Evolutionary conservation across 2,888 invertebrate species (phyloP).

Genomic region (Pilophorus perplexus): DNA sequence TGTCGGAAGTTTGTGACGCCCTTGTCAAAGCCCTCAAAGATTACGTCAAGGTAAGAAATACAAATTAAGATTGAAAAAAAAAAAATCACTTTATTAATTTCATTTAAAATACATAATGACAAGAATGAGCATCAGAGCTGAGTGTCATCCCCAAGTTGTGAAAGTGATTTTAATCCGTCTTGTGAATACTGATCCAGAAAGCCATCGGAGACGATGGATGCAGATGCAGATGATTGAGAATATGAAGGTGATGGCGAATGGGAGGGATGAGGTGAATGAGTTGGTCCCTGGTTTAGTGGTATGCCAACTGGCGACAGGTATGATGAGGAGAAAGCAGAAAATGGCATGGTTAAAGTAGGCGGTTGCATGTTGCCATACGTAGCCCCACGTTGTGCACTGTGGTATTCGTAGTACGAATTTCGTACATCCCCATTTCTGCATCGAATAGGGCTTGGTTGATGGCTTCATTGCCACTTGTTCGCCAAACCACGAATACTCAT

Average conservation of each 20-base stretch:
- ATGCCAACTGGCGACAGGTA: constrained; percentile 4
- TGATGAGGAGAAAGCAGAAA: not conserved
- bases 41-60: too few species aligned
- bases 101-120: too few species aligned
- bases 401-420: too few species aligned
- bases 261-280: not conserved
- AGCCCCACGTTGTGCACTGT: not conserved
- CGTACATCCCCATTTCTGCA: constrained; percentile 35
- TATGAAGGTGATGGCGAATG: constrained; percentile 1
- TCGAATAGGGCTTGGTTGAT: constrained; percentile 39
- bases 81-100: too few species aligned
- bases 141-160: not conserved
- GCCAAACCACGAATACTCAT: constrained; percentile 2
- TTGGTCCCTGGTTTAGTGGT: not conserved
- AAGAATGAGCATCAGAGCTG: too few species aligned
- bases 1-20: constrained; percentile 45
- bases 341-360: not conserved
- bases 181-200: constrained; percentile 1
- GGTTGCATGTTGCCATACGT: not conserved
- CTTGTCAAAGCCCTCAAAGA: constrained; percentile 42
- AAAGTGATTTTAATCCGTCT: not conserved
- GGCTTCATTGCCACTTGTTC: constrained; percentile 30
- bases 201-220: not conserved
- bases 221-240: not conserved
- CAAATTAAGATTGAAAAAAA: too few species aligned